These are phyloP conservation scores for Perithous albicinctus DNA, from an alignment of 2,888 invertebrate species.

Conservation along the genomic window DNA sequence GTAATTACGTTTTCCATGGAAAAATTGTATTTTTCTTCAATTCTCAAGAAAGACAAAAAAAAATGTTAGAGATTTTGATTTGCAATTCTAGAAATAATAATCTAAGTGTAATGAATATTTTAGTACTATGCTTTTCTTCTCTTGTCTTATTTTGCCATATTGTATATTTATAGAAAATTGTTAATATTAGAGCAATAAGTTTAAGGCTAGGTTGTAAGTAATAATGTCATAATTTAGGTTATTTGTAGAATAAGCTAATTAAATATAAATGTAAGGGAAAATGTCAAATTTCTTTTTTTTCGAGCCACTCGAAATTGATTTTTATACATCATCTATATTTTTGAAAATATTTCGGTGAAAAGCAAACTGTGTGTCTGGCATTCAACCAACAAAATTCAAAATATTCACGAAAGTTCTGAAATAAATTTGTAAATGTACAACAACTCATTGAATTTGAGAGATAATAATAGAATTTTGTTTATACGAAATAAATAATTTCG, in stretches of 20 bases:
- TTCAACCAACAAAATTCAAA: conserved; percentile 35
- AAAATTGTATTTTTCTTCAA: conserved; percentile 52
- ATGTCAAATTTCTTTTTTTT: neutral
- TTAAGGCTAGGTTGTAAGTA: neutral
- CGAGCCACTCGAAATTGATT: neutral
- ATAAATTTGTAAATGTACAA: conserved; percentile 24
- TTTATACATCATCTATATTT: conserved; percentile 1
- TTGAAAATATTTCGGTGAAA: neutral
- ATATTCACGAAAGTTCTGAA: conserved; percentile 19
- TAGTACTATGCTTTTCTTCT: conserved; percentile 24
- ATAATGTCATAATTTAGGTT: neutral
- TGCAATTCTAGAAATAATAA: neutral
- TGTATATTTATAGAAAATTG: neutral
- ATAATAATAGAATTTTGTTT: neutral
- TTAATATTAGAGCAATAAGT: conserved; percentile 3
- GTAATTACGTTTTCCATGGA: conserved; percentile 55
- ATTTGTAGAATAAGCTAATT: neutral
- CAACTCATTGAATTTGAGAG: conserved; percentile 16
- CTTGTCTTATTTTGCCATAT: neutral
- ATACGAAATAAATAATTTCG: neutral
- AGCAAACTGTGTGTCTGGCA: conserved; percentile 7
- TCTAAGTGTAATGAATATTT: no score
- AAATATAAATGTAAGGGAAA: neutral
- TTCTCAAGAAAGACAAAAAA: neutral
- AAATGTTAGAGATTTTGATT: neutral